Conservation (phyloP, 2,888 invertebrate genomes). For the Desoria tigrina region DNA sequence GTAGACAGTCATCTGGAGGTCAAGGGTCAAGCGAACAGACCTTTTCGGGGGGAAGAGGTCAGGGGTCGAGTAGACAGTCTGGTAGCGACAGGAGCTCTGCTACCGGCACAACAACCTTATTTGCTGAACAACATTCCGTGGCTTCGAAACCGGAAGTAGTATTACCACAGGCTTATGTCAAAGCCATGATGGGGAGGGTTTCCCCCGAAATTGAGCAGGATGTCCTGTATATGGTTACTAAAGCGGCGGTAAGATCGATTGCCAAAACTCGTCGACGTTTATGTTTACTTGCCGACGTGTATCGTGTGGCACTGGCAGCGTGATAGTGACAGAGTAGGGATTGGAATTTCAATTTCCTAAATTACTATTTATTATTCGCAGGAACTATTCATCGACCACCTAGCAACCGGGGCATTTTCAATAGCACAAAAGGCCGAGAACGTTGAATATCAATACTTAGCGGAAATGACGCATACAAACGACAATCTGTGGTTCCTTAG, state of each 20-base stretch:
- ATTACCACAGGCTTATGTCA: constrained; percentile 65
- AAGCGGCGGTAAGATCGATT: constrained; percentile 67
- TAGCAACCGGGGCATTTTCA: constrained; percentile 64
- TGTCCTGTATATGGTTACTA: constrained; percentile 72
- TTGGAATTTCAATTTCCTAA: too few relatives aligned
- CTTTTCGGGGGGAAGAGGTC: too few relatives aligned
- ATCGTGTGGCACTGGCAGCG: too few relatives aligned
- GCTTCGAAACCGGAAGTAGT: constrained; percentile 34
- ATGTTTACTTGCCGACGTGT: not conserved
- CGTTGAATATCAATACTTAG: constrained; percentile 70
- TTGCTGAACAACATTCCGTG: constrained; percentile 25
- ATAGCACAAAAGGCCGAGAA: constrained; percentile 58
- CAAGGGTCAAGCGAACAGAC: too few relatives aligned
- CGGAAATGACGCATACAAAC: constrained; percentile 69
- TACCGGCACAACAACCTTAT: constrained; percentile 1
- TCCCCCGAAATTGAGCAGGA: constrained; percentile 82
- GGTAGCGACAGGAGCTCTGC: not conserved
- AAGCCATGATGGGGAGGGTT: constrained; percentile 85
- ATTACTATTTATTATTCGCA: too few relatives aligned
- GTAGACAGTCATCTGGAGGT: too few relatives aligned
- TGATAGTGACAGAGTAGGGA: too few relatives aligned
- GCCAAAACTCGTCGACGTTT: not conserved
- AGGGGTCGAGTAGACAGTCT: not conserved
- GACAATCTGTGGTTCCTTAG: constrained; percentile 69
- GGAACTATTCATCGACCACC: constrained; percentile 70